phyloP scores from a whole-genome alignment of 2,113 vertebrate genomes.

The Chaetodon auriga region DNA sequence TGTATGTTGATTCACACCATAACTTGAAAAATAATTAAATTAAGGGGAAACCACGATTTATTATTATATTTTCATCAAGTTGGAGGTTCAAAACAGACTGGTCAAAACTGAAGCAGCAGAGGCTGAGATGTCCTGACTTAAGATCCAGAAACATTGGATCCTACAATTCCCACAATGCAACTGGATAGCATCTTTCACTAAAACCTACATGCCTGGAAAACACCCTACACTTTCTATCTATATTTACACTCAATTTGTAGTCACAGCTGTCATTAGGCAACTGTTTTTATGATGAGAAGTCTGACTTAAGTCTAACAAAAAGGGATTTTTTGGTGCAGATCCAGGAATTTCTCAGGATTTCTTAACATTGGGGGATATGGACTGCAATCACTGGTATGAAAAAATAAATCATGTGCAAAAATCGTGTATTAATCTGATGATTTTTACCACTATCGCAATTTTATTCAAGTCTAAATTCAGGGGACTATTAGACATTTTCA shows the following conservation, averaged over 20 bases:
- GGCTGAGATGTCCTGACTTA: neutral
- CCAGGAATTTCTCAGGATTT: neutral
- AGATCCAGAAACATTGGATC: neutral
- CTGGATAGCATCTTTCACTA: neutral
- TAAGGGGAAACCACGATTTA: neutral
- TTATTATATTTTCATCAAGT: neutral
- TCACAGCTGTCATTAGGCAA: no score
- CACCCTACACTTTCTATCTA: neutral
- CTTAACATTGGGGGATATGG: neutral
- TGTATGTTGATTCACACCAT: neutral
- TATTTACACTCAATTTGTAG: neutral
- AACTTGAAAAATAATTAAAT: neutral
- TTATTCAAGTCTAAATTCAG: neutral
- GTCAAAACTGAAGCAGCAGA: neutral
- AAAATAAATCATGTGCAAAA: neutral
- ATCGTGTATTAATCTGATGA: neutral
- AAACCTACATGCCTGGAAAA: neutral
- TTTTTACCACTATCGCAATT: neutral
- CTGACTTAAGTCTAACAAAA: neutral
- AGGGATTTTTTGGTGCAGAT: neutral
- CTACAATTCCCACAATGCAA: conserved; percentile 11
- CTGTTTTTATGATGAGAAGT: neutral
- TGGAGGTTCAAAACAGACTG: no score
- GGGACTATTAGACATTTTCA: neutral
- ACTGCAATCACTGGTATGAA: neutral